Conservation (phyloP, 2,113 vertebrate species). For the Mirounga angustirostris region DNA sequence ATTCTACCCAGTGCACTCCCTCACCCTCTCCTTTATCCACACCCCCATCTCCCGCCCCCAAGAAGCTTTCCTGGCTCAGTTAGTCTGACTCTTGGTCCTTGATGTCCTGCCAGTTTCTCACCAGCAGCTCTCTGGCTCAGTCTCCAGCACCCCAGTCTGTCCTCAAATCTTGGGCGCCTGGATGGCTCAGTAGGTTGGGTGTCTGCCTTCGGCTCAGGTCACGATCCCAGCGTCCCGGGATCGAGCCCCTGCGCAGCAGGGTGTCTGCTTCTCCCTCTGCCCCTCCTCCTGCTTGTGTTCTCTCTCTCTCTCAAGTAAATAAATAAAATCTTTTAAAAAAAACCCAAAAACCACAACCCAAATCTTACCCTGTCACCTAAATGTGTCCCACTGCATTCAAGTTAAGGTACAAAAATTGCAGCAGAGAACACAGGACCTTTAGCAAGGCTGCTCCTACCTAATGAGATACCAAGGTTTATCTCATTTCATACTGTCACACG, state of each 20-base stretch:
- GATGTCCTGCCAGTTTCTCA: neutral
- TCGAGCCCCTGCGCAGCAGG: fast-evolving
- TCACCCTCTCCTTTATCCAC: neutral
- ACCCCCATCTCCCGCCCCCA: neutral
- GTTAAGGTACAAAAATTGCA: neutral
- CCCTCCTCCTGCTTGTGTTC: neutral
- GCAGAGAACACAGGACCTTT: neutral
- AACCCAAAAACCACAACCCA: neutral
- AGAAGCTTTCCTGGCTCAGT: neutral
- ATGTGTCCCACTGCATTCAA: neutral
- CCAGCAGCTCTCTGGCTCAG: neutral
- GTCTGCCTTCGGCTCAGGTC: neutral
- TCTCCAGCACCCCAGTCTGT: neutral
- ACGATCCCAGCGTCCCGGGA: neutral
- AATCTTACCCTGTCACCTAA: neutral
- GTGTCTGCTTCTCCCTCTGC: neutral
- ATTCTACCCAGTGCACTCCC: neutral
- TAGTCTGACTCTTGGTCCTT: neutral
- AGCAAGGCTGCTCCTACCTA: neutral
- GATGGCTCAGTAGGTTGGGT: neutral
- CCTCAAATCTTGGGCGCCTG: neutral
- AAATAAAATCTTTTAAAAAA: neutral
- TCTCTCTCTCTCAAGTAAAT: neutral
- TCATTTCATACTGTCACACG: neutral
- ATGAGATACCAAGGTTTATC: no score